Percentiles rank a stretch among this genome's conserved stretches.
phyloP scores from a whole-genome alignment of 2,797 vertebrate genomes.

The Xyrichtys novacula region DNA sequence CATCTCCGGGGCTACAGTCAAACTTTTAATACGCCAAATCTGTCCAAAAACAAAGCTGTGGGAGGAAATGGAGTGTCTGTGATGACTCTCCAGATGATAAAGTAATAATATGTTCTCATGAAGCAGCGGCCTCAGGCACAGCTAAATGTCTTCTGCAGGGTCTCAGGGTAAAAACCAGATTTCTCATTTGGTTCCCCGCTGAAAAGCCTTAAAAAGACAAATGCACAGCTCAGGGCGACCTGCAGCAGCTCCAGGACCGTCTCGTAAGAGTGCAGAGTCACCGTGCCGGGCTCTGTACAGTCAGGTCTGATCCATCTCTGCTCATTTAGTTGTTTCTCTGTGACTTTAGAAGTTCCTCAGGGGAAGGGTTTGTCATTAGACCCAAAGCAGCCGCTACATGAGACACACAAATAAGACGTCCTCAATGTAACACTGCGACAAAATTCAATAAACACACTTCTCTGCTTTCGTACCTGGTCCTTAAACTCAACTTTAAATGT shows the following conservation, averaged over 20 bases:
- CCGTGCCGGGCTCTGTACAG: background rate
- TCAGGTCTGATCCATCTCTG: slow-evolving; percentile 43
- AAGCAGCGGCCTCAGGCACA: slow-evolving; percentile 44
- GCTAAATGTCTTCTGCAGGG: slow-evolving; percentile 56
- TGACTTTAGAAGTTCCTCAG: slow-evolving; percentile 34
- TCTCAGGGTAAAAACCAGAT: slow-evolving; percentile 56
- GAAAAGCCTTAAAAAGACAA: slow-evolving; percentile 63
- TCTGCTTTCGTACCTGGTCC: too few species aligned
- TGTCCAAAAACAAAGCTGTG: slow-evolving; percentile 16
- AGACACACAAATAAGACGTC: background rate
- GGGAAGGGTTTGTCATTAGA: slow-evolving; percentile 48
- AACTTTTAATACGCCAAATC: slow-evolving; percentile 9
- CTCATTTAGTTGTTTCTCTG: slow-evolving; percentile 40
- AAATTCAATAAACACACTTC: too few species aligned
- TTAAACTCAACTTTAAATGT: too few species aligned
- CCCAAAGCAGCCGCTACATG: slow-evolving; percentile 31
- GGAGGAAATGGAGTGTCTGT: slow-evolving; percentile 30
- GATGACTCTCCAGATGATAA: slow-evolving; percentile 61
- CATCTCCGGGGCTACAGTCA: background rate
- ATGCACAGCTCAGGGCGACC: slow-evolving; percentile 42
- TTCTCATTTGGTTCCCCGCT: slow-evolving; percentile 67
- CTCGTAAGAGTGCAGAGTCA: slow-evolving; percentile 44
- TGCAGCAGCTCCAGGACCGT: slow-evolving; percentile 22
- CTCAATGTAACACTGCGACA: too few species aligned
- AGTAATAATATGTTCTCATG: slow-evolving; percentile 64